A percentile compares a stretch with the other conserved stretches of the same genome.
These are phyloP conservation scores for Rapana venosa DNA, from an alignment of 2,888 invertebrate species.

Conservation along the genomic window DNA sequence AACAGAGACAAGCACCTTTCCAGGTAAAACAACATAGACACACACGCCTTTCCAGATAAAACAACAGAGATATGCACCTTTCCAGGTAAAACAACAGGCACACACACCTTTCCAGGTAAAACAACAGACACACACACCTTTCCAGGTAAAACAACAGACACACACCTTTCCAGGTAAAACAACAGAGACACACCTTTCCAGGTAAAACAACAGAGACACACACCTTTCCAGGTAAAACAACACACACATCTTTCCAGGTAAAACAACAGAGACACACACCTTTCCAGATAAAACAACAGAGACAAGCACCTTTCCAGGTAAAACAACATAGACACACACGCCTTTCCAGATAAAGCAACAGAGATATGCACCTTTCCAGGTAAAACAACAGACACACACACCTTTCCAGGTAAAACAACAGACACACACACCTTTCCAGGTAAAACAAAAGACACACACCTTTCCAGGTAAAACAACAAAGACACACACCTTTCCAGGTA, in stretches of 20 bases:
- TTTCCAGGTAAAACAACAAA: conserved; percentile 8
- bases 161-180: too few relatives aligned
- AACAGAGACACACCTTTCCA: too few relatives aligned
- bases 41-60: too few relatives aligned
- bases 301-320: not conserved
- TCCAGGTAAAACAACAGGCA: conserved; percentile 3
- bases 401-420: conserved; percentile 16
- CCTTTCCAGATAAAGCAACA: conserved; percentile 10
- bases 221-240: too few relatives aligned
- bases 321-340: too few relatives aligned
- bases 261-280: conserved; percentile 16
- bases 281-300: conserved; percentile 6
- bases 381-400: too few relatives aligned
- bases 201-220: conserved; percentile 15
- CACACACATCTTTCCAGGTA: too few relatives aligned
- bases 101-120: too few relatives aligned
- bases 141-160: conserved; percentile 5
- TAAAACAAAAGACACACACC: too few relatives aligned
- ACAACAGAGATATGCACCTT: not conserved
- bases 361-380: not conserved
- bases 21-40: conserved; percentile 14
- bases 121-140: too few relatives aligned
- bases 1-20: too few relatives aligned
- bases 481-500: not conserved
- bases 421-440: not conserved